Evolutionary conservation across 2,113 vertebrate genomes (phyloP).

Genomic region (Balaeniceps rex): DNA sequence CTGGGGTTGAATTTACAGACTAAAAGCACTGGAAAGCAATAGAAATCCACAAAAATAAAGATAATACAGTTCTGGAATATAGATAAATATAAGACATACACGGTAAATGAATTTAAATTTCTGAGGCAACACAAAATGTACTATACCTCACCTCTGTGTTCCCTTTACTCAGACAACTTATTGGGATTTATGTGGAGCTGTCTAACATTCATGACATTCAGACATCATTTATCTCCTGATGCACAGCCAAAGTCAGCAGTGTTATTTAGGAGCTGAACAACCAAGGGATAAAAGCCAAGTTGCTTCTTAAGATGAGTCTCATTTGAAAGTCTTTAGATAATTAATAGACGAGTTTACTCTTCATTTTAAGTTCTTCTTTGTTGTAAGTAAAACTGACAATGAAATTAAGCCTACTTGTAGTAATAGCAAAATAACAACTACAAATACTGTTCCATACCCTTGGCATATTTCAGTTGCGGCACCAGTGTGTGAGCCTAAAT

Average conservation of each 20-base stretch:
- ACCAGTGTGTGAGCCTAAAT: neutral
- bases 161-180: neutral
- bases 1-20: neutral
- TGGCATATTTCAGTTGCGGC: neutral
- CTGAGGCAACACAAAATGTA: neutral
- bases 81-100: neutral
- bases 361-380: neutral
- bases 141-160: neutral
- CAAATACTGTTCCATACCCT: neutral
- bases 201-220: neutral
- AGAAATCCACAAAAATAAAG: neutral
- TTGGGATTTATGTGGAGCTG: neutral
- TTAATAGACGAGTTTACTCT: neutral
- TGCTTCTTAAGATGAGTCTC: neutral
- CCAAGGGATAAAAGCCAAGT: neutral
- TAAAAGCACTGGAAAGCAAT: slow-evolving; percentile 9
- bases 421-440: neutral
- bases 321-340: neutral
- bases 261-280: neutral
- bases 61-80: neutral
- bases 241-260: neutral
- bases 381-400: neutral
- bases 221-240: neutral
- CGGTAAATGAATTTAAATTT: slow-evolving; percentile 2
- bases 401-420: neutral